Evolutionary conservation across 2,888 invertebrate genomes (phyloP).

Genomic region (Drosophila flavopinicola): DNA sequence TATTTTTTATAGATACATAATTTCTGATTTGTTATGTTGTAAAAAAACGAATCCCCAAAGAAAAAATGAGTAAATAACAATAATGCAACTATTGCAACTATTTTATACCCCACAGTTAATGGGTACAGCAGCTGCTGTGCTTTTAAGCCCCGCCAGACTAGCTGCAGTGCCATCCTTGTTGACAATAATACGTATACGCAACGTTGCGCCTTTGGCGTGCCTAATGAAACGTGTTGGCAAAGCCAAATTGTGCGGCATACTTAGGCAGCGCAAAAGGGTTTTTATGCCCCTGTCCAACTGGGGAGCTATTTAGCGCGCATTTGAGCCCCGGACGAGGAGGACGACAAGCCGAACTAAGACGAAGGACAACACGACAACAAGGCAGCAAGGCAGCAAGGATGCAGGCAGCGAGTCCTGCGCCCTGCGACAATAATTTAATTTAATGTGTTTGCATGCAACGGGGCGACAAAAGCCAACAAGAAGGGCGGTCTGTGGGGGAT

Average conservation of each 20-base stretch:
- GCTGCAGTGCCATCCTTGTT: not conserved
- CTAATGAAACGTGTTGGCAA: slow-evolving; percentile 71
- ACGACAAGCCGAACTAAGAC: slow-evolving; percentile 63
- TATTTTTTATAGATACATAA: no score
- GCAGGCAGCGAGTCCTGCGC: slow-evolving; percentile 24
- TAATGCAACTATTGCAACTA: not conserved
- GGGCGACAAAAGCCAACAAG: slow-evolving; percentile 47
- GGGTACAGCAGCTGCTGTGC: not conserved
- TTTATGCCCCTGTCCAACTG: slow-evolving; percentile 32
- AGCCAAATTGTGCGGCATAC: slow-evolving; percentile 59
- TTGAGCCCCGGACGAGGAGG: slow-evolving; percentile 30
- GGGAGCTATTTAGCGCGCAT: slow-evolving; percentile 63
- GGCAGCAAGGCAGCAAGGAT: slow-evolving; percentile 20
- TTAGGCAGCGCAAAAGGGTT: slow-evolving; percentile 43
- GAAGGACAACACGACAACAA: slow-evolving; percentile 25
- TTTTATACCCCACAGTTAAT: slow-evolving; percentile 9
- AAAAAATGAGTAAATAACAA: no score
- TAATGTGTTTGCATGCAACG: slow-evolving; percentile 79
- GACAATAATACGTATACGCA: slow-evolving; percentile 46
- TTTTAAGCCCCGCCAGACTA: slow-evolving; percentile 1
- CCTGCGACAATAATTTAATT: slow-evolving; percentile 78
- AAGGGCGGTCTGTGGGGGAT: no score
- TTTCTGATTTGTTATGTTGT: no score
- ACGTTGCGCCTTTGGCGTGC: slow-evolving; percentile 39
- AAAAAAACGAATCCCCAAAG: no score